A percentile compares a stretch with the other conserved stretches of the same genome.
These are phyloP conservation scores for Brachypodius melanocephalos DNA, from an alignment of 2,113 vertebrate species.

Conservation along the genomic window DNA sequence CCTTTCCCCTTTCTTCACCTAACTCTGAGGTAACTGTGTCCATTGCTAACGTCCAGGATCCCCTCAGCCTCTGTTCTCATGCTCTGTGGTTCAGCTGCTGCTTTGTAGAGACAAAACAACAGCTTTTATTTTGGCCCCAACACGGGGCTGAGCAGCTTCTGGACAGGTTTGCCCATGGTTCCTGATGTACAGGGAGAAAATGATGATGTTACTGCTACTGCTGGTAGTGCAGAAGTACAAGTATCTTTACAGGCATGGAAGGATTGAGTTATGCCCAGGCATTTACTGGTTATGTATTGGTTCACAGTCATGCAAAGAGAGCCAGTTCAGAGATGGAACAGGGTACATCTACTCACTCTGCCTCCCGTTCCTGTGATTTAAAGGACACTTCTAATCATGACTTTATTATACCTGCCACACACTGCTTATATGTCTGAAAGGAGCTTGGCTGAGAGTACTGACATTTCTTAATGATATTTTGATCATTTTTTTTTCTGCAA, in stretches of 20 bases:
- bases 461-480: slow-evolving; percentile 53
- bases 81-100: background rate
- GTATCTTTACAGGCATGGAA: background rate
- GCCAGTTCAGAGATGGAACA: background rate
- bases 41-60: background rate
- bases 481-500: slow-evolving; percentile 20
- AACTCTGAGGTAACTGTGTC: background rate
- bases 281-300: background rate
- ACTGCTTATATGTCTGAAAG: background rate
- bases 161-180: background rate
- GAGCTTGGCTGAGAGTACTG: slow-evolving; percentile 8
- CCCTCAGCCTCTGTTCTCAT: accelerated
- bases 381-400: slow-evolving; percentile 25
- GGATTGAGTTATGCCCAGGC: background rate
- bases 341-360: background rate
- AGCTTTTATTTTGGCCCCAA: background rate
- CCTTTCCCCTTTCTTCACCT: background rate
- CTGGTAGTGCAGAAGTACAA: background rate
- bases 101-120: no score
- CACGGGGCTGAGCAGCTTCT: background rate
- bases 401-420: slow-evolving; percentile 15
- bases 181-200: background rate
- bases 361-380: slow-evolving; percentile 20
- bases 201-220: background rate
- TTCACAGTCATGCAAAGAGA: background rate